Evolutionary conservation across 2,888 invertebrate species (phyloP).

Genomic region (Lacanobia oleracea): DNA sequence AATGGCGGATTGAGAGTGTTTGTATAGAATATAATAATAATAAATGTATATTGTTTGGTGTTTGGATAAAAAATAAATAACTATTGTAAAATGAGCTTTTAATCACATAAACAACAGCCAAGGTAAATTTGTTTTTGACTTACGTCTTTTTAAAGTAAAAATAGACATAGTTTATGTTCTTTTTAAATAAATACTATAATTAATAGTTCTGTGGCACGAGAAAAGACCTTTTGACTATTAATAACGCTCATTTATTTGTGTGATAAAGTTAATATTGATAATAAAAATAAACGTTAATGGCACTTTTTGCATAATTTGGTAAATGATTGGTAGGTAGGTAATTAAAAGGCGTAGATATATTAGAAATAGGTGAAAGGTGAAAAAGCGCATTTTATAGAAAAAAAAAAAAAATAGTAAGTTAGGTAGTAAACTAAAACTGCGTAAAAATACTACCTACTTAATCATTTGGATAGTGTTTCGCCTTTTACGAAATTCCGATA

Average conservation of each 20-base stretch:
- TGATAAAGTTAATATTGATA: not conserved
- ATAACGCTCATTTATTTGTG: conserved; percentile 9
- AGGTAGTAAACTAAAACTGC: not conserved
- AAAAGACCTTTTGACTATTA: conserved; percentile 9
- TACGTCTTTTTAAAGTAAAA: not conserved
- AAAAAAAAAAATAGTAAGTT: not conserved
- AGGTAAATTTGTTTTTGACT: too few relatives aligned
- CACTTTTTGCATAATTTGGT: conserved; percentile 8
- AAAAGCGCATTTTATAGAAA: not conserved
- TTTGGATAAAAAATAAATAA: too few relatives aligned
- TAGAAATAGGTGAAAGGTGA: conserved; percentile 2
- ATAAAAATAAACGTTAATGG: conserved; percentile 2
- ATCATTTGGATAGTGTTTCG: not conserved
- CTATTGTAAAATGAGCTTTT: too few relatives aligned
- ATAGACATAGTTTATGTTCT: not conserved
- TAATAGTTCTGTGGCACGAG: not conserved
- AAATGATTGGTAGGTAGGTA: too few relatives aligned
- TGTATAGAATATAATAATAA: too few relatives aligned
- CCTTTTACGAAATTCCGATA: not conserved
- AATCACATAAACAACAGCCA: too few relatives aligned
- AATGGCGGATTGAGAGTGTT: too few relatives aligned
- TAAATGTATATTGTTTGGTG: too few relatives aligned
- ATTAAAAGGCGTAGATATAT: not conserved
- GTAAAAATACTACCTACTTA: not conserved
- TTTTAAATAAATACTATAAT: not conserved